Evolutionary conservation across 2,797 vertebrate species (phyloP).

Genomic region (Myiotriccus ornatus): DNA sequence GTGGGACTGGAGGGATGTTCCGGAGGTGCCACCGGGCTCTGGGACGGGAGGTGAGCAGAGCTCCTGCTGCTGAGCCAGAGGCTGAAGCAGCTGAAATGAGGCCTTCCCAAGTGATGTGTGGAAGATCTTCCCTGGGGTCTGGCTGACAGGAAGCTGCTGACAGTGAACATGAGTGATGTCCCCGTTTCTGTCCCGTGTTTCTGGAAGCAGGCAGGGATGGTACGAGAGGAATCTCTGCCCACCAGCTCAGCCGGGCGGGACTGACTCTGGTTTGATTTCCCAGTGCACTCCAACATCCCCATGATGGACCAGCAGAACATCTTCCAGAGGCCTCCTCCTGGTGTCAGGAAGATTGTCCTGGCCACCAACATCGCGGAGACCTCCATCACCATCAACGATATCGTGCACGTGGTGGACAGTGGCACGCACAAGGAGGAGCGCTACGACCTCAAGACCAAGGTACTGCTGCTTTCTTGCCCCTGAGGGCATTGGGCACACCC

Average conservation of each 20-base stretch:
- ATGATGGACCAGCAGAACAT: constrained; percentile 93
- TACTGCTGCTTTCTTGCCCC: neutral
- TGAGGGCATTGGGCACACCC: rapidly evolving
- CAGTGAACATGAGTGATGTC: neutral
- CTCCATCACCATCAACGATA: constrained; percentile 94
- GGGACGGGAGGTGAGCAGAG: neutral
- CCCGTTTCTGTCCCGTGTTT: rapidly evolving
- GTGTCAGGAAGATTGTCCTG: constrained; percentile 90
- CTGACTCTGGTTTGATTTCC: neutral
- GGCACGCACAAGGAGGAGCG: constrained; percentile 93
- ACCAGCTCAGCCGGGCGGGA: neutral
- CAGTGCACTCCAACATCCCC: constrained; percentile 95
- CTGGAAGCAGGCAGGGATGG: rapidly evolving
- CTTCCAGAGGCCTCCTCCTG: constrained; percentile 84
- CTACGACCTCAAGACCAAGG: constrained; percentile 93
- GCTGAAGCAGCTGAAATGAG: neutral
- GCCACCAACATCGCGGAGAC: constrained; percentile 97
- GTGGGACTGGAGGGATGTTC: neutral
- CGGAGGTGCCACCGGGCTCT: neutral
- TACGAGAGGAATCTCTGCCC: neutral
- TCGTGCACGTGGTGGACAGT: constrained; percentile 92
- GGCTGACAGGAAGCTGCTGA: neutral
- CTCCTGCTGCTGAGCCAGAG: neutral
- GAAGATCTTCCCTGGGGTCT: neutral
- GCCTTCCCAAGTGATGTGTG: neutral